A percentile compares a stretch with the other conserved stretches of the same genome.
Conservation (phyloP, 1,140 invertebrate genomes). For the Ladona fulva region DNA sequence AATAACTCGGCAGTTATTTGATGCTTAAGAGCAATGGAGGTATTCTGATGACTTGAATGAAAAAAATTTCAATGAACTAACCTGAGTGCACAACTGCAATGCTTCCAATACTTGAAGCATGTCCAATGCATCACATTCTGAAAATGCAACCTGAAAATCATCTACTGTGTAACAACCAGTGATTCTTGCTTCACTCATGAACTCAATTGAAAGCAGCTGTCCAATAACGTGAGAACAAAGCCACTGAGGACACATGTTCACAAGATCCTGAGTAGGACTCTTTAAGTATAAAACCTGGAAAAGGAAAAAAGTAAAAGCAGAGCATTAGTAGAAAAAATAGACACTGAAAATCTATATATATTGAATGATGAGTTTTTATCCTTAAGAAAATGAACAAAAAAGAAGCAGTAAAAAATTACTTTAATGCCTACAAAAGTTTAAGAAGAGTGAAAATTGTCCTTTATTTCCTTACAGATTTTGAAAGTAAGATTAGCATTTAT, state of each 20-base stretch:
- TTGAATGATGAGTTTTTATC: too few species aligned
- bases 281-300: constrained; percentile 43
- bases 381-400: too few species aligned
- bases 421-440: too few species aligned
- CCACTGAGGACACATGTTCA: constrained; percentile 66
- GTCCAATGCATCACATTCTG: constrained; percentile 62
- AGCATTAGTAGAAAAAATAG: neutral
- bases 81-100: constrained; percentile 59
- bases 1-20: neutral
- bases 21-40: neutral
- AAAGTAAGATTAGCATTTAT: too few species aligned
- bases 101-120: constrained; percentile 58
- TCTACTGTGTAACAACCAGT: constrained; percentile 69
- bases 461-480: too few species aligned
- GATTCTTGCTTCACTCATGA: constrained; percentile 51
- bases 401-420: too few species aligned
- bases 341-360: too few species aligned
- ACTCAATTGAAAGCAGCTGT: constrained; percentile 57
- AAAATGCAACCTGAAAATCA: constrained; percentile 67
- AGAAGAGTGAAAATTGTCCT: too few species aligned
- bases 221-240: constrained; percentile 62
- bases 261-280: constrained; percentile 48
- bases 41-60: neutral
- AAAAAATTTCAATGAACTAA: constrained; percentile 28
- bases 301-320: constrained; percentile 11